Evolutionary conservation across 2,113 vertebrate genomes (phyloP), one percentile per base, ranked within the genome.

Genomic region (Pholis gunnellus): DNA sequence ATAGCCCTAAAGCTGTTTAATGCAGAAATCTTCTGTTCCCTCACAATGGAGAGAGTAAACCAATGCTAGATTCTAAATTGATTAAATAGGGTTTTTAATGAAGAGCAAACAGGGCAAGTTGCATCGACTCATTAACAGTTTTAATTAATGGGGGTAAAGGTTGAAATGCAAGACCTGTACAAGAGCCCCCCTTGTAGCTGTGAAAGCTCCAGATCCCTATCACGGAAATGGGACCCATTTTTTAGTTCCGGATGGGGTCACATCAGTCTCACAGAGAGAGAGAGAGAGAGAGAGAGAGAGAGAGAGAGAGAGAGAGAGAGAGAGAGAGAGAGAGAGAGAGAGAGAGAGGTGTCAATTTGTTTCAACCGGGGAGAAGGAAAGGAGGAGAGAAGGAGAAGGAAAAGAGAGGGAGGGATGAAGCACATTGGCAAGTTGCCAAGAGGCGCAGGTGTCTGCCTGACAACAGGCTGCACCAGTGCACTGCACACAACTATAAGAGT

Each of bases 371-470:
- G 63, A 76, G 82, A 86, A 65, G 72, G 54, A 87, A 52, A 46
- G 18, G 50, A 50, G 17, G 22, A 69, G 82, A 70, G 31, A 68
- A 69, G 72, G 34, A 64, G 75, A 83, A 83, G 63, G 76, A 52
- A 76, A 67, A 75, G 73, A 69, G 74, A 72, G 29, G 63, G 79
- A 79, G 82, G 67, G 79, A 82, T 85, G 79, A 84, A 90, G 87
- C 80, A 85, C 25, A n/a, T 40, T 95, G 94, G 94, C 93, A 81
- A 67, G 60, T 67, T 78, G 83, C 90, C 94, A 95, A 93, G 80
- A 57, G 36, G 84, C 88, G 91, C 94, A 95, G 92, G 94, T 95
- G 94, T 90, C 81, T 87, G 91, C 83, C 83, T 78, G 72, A 93
- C 88, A 93, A 85, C 91, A 87, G 75, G 63, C 90, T 78, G 68